Evolutionary conservation across 2,797 vertebrate genomes (phyloP), one percentile per base, ranked within the genome.

Genomic region (Eulemur coronatus): DNA sequence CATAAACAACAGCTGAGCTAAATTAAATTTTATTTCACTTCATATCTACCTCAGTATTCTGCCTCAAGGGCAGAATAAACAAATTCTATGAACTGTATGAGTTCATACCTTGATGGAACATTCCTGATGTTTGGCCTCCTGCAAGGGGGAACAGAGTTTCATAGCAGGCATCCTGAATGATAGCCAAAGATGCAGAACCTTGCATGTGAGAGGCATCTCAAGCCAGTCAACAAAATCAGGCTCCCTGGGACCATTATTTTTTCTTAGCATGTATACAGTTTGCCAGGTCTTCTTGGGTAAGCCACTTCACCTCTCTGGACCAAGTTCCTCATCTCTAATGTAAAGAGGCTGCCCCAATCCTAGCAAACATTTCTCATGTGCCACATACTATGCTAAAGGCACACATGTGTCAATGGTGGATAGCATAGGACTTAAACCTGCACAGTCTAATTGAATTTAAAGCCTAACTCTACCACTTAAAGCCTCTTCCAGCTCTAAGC

Each of bases 1-100:
- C 5, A 48, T 57, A 92, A 95, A 67, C 41, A 73, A 79, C 85
- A 84, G 41, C 55, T 80, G 84, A 92, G 35, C 46, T 76, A 35
- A 87, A 78, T 84, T 87, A 67, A 84, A 91, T 90, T 95, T 86
- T 33, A 70, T 76, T 96, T 93, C 24, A 61, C 75, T 95, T 95
- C 35, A 11, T 22, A 87, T 50, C 69, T 84, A 69, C 38, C 41
- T 92, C 38, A 69, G 11, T 65, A 38, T 33, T 79, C 59, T 50
- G 20, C 41, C 80, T 94, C 84, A 46, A 65, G 41, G 80, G 57
- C n/a, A 84, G 57, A 95, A 95, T 91, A 92, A 91, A 96, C 75
- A 90, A 24, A 35, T 73, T 86, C 69, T 52, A 35, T 86, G 59
- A 87, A 84, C 48, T 38, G 67, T 33, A 76, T 67, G 75, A 84